Conservation (phyloP, 2,797 vertebrate species). For the Rhyacichthys aspro region DNA sequence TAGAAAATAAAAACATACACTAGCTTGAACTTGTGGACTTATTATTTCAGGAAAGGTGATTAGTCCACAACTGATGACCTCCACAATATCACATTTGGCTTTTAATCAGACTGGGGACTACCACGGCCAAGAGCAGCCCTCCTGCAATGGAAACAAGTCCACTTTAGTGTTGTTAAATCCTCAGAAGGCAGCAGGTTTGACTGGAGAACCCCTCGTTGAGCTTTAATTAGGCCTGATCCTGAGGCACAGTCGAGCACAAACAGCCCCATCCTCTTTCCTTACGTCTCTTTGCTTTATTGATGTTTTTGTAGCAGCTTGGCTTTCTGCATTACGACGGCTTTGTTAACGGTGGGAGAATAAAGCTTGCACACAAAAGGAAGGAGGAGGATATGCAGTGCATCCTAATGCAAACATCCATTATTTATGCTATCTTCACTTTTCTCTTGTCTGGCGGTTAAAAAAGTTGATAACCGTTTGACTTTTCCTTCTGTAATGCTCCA, state of each 20-base stretch:
- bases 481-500: conserved; percentile 23
- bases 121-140: conserved; percentile 10
- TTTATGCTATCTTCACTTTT: conserved; percentile 20
- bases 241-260: conserved; percentile 36
- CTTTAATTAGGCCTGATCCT: conserved; percentile 60
- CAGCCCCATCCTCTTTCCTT: conserved; percentile 4
- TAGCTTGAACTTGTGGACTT: no score
- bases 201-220: conserved; percentile 49
- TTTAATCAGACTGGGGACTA: conserved; percentile 19
- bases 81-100: not conserved
- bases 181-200: conserved; percentile 33
- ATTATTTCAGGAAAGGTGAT: no score
- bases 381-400: not conserved
- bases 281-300: not conserved
- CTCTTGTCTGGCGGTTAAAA: conserved; percentile 4
- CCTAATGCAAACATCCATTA: conserved; percentile 37
- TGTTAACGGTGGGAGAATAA: not conserved
- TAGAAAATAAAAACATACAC: no score
- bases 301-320: not conserved
- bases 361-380: not conserved
- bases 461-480: conserved; percentile 31
- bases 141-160: conserved; percentile 30
- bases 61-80: no score
- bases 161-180: conserved; percentile 45
- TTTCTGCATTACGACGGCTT: not conserved